Conservation (phyloP, 2,113 vertebrate species). For the Callospermophilus lateralis region DNA sequence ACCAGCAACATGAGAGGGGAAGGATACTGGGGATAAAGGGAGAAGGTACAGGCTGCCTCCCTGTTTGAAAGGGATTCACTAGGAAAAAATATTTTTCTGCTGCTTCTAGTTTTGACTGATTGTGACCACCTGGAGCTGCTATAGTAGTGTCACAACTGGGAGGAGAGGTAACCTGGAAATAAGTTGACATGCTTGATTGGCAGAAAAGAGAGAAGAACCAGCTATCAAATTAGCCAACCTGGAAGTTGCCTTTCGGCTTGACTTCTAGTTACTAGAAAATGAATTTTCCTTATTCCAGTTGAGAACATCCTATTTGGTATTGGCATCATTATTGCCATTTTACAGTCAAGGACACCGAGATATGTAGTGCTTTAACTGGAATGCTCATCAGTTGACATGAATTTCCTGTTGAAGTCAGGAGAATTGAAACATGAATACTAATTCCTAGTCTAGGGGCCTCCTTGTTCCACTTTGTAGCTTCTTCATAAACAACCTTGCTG, state of each 20-base stretch:
- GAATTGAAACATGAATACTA: not conserved
- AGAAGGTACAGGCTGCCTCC: not conserved
- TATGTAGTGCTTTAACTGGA: not conserved
- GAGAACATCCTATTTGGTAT: not conserved
- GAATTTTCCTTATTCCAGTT: not conserved
- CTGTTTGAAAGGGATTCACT: not conserved
- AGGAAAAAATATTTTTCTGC: not conserved
- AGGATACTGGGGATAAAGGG: not conserved
- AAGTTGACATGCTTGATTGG: not conserved
- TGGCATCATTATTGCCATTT: not conserved
- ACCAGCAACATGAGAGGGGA: not conserved
- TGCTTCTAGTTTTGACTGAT: not conserved
- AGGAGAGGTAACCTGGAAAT: not conserved
- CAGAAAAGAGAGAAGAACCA: not conserved
- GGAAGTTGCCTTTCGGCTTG: not conserved
- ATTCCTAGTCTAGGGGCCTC: not conserved
- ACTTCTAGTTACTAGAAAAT: not conserved
- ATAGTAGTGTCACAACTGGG: not conserved
- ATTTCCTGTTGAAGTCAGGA: not conserved
- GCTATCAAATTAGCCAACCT: not conserved
- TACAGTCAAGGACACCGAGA: not conserved
- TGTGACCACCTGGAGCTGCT: not conserved
- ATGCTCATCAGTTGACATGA: not conserved
- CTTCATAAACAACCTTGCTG: constrained; percentile 29
- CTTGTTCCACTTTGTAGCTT: not conserved